These are phyloP conservation scores for Poecilus cupreus DNA, from an alignment of 2,888 invertebrate species.

Conservation along the genomic window DNA sequence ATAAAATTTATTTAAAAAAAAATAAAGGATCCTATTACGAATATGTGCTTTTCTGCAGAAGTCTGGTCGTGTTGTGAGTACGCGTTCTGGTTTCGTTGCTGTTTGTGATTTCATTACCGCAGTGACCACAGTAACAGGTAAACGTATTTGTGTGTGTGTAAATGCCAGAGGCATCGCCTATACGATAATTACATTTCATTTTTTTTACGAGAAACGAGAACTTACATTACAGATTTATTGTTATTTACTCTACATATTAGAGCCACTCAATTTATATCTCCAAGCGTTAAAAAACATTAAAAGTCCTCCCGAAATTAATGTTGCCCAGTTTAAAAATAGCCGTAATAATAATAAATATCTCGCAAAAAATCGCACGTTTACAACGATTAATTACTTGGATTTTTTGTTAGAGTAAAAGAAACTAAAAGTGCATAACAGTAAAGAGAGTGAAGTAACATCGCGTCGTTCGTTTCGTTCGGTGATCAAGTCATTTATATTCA, in stretches of 20 bases:
- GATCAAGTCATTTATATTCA: slow-evolving; percentile 33
- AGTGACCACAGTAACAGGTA: not conserved
- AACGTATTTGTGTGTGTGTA: not conserved
- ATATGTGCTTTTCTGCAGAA: too few relatives aligned
- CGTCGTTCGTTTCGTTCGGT: not conserved
- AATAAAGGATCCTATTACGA: too few relatives aligned
- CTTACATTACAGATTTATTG: not conserved
- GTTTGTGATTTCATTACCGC: not conserved
- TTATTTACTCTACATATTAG: not conserved
- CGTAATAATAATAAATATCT: too few relatives aligned
- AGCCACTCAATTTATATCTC: not conserved
- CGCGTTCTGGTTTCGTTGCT: not conserved
- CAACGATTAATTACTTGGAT: not conserved
- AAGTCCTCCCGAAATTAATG: too few relatives aligned
- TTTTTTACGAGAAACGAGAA: not conserved
- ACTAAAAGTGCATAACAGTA: slow-evolving; percentile 23
- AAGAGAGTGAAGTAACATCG: slow-evolving; percentile 6
- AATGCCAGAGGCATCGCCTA: not conserved
- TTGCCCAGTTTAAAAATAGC: too few relatives aligned
- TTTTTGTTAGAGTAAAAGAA: not conserved
- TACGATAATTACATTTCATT: not conserved
- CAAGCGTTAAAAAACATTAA: not conserved
- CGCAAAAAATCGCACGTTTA: too few relatives aligned
- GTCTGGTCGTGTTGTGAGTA: not conserved
- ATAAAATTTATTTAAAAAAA: too few relatives aligned